Evolutionary conservation across 2,113 vertebrate species (phyloP).

Genomic region (Agapornis roseicollis): DNA sequence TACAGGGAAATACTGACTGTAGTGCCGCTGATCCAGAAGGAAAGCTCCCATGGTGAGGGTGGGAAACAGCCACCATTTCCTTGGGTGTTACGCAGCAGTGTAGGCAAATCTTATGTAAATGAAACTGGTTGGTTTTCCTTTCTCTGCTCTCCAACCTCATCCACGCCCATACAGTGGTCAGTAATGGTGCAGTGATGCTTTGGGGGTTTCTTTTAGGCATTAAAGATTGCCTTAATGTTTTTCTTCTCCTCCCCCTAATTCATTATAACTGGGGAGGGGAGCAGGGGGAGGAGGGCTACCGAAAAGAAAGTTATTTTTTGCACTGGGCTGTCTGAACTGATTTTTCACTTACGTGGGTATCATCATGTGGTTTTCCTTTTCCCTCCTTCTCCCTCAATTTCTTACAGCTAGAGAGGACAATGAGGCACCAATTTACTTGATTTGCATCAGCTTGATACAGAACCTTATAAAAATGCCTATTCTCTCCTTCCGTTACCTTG

Average conservation of each 20-base stretch:
- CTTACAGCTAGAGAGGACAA: not conserved
- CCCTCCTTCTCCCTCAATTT: not conserved
- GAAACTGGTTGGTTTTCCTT: not conserved
- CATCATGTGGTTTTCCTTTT: not conserved
- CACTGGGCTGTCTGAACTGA: not conserved
- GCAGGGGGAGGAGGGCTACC: not conserved
- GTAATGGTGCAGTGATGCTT: not conserved
- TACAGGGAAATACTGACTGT: not conserved
- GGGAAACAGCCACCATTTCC: not conserved
- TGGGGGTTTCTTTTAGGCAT: not conserved
- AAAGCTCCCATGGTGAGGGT: not conserved
- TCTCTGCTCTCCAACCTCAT: not conserved
- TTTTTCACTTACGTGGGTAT: not conserved
- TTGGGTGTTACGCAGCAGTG: not conserved
- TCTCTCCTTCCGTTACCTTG: not conserved
- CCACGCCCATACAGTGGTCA: not conserved
- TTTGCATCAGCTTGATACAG: not conserved
- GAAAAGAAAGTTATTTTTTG: not conserved
- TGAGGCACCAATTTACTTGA: not conserved
- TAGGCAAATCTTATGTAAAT: not conserved
- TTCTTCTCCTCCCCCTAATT: not conserved
- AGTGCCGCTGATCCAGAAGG: not conserved
- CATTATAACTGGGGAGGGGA: not conserved
- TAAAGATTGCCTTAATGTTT: not conserved
- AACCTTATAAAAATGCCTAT: not conserved